A percentile compares a stretch with the other conserved stretches of the same genome.
These are phyloP conservation scores for Caiman crocodilus DNA, from an alignment of 2,797 vertebrate species.

Conservation along the genomic window DNA sequence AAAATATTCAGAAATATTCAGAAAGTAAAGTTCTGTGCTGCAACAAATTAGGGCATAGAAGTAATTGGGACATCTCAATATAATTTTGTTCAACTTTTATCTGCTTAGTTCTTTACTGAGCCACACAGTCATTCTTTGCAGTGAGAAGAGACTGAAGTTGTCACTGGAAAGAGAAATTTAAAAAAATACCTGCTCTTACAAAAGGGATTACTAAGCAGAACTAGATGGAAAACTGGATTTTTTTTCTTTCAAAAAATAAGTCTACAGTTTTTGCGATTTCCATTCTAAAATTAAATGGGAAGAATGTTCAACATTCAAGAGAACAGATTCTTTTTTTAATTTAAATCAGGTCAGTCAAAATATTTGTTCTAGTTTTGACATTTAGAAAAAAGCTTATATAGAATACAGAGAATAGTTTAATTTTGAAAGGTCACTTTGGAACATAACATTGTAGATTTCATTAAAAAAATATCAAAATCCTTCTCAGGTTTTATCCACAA, in stretches of 20 bases:
- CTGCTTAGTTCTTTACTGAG: neutral
- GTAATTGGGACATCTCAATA: neutral
- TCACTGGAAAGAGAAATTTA: neutral
- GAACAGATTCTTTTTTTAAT: neutral
- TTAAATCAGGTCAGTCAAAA: no score
- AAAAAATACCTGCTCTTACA: neutral
- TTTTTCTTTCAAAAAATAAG: neutral
- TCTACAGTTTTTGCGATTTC: neutral
- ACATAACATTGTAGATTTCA: neutral
- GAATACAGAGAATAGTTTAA: neutral
- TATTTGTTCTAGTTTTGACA: neutral
- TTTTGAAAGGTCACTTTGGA: neutral
- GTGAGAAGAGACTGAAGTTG: neutral
- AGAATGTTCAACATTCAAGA: neutral
- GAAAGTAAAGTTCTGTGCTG: neutral
- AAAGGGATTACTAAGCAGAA: neutral
- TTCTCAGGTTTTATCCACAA: no score
- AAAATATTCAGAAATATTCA: neutral
- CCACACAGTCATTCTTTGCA: neutral
- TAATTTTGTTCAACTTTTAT: neutral
- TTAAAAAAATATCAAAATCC: no score
- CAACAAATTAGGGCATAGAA: conserved; percentile 7
- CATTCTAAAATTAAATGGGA: neutral
- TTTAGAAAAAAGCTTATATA: neutral
- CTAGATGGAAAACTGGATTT: neutral